Evolutionary conservation across 2,113 vertebrate species (phyloP), one percentile per base, ranked within the genome.

Genomic region (Cyprichromis sp.): DNA sequence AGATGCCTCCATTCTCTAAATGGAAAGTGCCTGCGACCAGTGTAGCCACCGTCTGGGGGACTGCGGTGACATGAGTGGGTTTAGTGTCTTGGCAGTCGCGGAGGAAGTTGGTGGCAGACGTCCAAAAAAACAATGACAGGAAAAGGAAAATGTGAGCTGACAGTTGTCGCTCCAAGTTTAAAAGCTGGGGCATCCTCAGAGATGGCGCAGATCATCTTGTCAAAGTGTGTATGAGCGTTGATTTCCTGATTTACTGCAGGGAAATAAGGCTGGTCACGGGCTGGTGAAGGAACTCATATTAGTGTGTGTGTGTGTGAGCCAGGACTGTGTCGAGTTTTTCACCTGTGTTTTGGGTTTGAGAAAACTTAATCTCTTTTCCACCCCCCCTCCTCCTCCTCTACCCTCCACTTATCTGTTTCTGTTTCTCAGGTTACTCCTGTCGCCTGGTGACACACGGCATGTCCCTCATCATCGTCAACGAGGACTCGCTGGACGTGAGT

Each of bases 401-500:
- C 86, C 87, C 9, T 76, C 66, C 59, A 57, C 82, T 84, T 91
- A 19, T 84, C 63, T 91, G 40, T 81, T 26, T 94, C 96, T 88
- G 40, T 80, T 29, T 94, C 96, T 88, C 94, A 99, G 99, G 98
- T 61, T 99, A 99, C 86, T 99, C 99, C 59, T 99, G 98, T 94
- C 97, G 95, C 55, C 94, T 99, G 88, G 97, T 99, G 80, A 97
- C 98, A 34, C 98, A 99, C 88, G 98, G 96, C 90, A 99, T 99
- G 99, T 98, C 98, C 94, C 98, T 99, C 86, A 97, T 99, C 95
- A 95, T 99, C 21, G 94, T 99, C 95, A 99, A 99, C 57, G 98
- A 99, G 91, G 98, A 99, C 91, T 99, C 98, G 1, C 94, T 99
- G 89, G 99, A 99, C 66, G 98, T 99, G 96, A 99, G 99, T 98